Evolutionary conservation across 2,797 vertebrate genomes (phyloP), one percentile per base, ranked within the genome.

Genomic region (Anas flavirostris): DNA sequence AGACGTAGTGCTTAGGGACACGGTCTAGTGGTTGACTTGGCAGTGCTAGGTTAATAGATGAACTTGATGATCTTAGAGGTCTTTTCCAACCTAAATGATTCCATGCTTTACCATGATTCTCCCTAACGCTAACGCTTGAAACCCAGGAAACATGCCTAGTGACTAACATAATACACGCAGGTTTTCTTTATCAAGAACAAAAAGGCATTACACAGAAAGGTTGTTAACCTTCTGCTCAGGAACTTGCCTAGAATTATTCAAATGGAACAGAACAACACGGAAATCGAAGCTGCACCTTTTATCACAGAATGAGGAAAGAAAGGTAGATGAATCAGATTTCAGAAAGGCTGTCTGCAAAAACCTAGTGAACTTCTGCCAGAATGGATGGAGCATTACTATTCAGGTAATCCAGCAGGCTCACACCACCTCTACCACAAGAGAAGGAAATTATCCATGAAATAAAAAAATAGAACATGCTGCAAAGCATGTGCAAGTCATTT

Each of bases 351-450:
- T 22, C 72, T 35, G 25, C 44, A 70, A 79, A 79, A 70, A 75
- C 41, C 46, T 52, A 60, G 56, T 4, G 18, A 84, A 70, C 43
- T 37, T 59, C 23, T 43, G 26, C n/a, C 0, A 35, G 39, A 46
- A 43, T 17, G 17, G 81, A 33, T 10, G 22, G 35, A 68, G 39
- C 22, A 41, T 2, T 86, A 77, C 78, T 94, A 35, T 28, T 77
- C 68, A 74, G 68, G 80, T 58, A 80, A 93, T 62, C 69, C 79
- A 94, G 39, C 73, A 73, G 60, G 46, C 66, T 50, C 64, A 87
- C 94, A 90, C 15, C 58, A 77, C 23, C 76, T 82, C 88, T 69
- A 48, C 58, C 73, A 76, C 37, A 68, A 74, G 62, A 92, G 89
- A 81, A 62, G 62, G 79, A 76, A 92, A 62, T 76, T 44, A 91